Conservation (phyloP, 2,888 invertebrate species). For the Dioctria rufipes region DNA sequence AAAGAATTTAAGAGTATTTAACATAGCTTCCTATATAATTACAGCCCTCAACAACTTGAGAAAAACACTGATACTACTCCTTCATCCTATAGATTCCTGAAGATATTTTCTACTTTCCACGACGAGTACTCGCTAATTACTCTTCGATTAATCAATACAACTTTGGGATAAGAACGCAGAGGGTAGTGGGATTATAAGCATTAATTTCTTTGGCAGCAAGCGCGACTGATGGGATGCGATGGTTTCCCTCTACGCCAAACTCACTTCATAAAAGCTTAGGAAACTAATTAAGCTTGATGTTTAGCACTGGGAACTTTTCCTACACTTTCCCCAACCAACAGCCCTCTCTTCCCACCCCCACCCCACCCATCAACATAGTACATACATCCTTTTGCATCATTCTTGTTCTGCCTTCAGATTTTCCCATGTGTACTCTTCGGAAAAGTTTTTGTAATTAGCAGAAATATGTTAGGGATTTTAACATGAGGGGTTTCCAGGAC, state of each 20-base stretch:
- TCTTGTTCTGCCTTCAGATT: background rate
- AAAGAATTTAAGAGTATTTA: no score
- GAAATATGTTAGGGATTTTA: slow-evolving; percentile 13
- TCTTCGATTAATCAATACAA: slow-evolving; percentile 10
- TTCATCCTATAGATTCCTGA: no score
- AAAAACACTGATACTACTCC: no score
- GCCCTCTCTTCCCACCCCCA: no score
- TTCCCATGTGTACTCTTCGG: slow-evolving; percentile 5
- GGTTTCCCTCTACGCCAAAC: slow-evolving; percentile 5
- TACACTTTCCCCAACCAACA: background rate
- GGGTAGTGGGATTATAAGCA: background rate
- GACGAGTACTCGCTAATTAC: background rate
- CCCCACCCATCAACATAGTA: background rate
- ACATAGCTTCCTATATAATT: no score
- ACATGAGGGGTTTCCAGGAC: background rate
- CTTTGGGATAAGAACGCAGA: background rate
- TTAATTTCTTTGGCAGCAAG: slow-evolving; percentile 6
- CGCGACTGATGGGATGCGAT: no score
- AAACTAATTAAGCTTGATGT: slow-evolving; percentile 13
- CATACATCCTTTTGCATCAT: no score
- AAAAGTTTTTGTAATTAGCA: slow-evolving; percentile 13
- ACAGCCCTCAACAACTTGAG: no score
- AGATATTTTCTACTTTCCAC: no score
- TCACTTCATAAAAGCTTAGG: slow-evolving; percentile 13
- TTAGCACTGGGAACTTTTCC: slow-evolving; percentile 2